These are phyloP conservation scores for Leucopternis melanops DNA, from an alignment of 2,113 vertebrate genomes.

Conservation along the genomic window DNA sequence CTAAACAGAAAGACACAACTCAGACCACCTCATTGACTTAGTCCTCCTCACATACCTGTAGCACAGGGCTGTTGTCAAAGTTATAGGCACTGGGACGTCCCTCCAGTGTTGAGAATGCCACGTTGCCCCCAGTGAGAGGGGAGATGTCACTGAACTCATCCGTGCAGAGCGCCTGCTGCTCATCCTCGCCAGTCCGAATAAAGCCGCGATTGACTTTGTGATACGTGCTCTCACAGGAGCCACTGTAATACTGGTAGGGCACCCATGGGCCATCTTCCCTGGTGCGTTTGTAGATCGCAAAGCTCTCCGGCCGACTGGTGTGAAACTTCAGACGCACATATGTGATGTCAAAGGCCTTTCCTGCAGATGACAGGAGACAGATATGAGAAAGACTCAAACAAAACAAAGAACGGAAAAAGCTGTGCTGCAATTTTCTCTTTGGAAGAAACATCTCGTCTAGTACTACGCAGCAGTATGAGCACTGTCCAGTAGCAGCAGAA, in stretches of 20 bases:
- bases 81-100: constrained; percentile 94
- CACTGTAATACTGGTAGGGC: constrained; percentile 97
- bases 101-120: constrained; percentile 95
- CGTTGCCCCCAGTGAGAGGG: constrained; percentile 92
- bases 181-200: constrained; percentile 88
- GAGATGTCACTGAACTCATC: constrained; percentile 99
- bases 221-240: constrained; percentile 94
- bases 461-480: neutral
- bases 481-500: neutral
- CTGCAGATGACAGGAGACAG: constrained; percentile 50
- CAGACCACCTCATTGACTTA: accelerated
- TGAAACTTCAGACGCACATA: constrained; percentile 97
- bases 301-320: constrained; percentile 96
- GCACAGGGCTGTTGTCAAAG: constrained; percentile 92
- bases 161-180: constrained; percentile 93
- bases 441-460: neutral
- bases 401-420: neutral
- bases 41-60: constrained; percentile 78
- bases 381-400: neutral
- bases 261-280: constrained; percentile 82
- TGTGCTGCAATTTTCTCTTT: neutral
- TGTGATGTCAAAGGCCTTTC: constrained; percentile 96
- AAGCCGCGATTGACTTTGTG: constrained; percentile 80
- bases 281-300: constrained; percentile 91
- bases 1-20: neutral